Evolutionary conservation across 2,888 invertebrate species (phyloP).

Genomic region (Drosophila nr. perissopoda): DNA sequence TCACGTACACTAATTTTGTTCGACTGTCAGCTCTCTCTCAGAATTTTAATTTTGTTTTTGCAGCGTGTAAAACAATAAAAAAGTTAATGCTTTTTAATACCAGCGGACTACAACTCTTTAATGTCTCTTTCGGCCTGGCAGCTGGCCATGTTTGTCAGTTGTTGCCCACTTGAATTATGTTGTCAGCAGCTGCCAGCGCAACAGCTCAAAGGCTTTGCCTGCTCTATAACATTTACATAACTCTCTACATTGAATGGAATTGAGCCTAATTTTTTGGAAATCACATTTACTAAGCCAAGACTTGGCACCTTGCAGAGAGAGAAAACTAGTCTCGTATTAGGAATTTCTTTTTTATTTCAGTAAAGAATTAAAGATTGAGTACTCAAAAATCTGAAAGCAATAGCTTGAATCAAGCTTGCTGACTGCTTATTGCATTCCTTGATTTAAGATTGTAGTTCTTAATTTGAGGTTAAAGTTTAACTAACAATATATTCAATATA

Average conservation of each 20-base stretch:
- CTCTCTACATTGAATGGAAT: constrained; percentile 4
- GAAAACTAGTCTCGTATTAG: accelerated
- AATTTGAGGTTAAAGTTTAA: too few species aligned
- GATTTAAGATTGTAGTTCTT: background rate
- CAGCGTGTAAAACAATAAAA: constrained; percentile 66
- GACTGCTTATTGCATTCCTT: background rate
- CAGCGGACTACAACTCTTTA: constrained; percentile 73
- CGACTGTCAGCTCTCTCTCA: constrained; percentile 11
- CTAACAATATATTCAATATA: too few species aligned
- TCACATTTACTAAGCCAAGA: background rate
- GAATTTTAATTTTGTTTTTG: constrained; percentile 6
- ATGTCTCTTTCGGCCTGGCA: constrained; percentile 45
- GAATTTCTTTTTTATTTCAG: background rate
- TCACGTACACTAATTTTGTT: constrained; percentile 71
- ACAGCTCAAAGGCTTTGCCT: constrained; percentile 42
- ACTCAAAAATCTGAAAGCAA: background rate
- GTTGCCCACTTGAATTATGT: constrained; percentile 77
- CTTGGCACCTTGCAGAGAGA: constrained; percentile 25
- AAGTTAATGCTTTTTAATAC: constrained; percentile 66
- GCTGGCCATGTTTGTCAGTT: constrained; percentile 52
- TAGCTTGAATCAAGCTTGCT: background rate
- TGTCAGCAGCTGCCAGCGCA: constrained; percentile 78
- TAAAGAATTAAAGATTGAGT: background rate
- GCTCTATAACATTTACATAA: background rate
- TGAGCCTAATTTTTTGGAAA: background rate